These are phyloP conservation scores for Caloenas nicobarica DNA, from an alignment of 2,113 vertebrate species.

Conservation along the genomic window DNA sequence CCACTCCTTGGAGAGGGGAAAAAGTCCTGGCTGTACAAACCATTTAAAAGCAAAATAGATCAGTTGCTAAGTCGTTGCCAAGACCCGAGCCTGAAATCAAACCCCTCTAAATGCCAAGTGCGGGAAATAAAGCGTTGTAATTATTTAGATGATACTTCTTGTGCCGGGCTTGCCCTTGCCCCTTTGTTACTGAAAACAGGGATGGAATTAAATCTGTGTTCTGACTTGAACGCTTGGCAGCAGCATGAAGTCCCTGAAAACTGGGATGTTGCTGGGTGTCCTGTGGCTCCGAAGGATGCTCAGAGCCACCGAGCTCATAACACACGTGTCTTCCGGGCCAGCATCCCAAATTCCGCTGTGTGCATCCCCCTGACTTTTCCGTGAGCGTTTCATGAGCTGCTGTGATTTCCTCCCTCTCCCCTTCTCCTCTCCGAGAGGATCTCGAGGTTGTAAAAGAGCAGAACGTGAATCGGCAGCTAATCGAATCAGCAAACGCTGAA, in stretches of 20 bases:
- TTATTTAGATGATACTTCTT: not conserved
- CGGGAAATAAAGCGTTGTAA: not conserved
- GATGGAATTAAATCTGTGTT: not conserved
- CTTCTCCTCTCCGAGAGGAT: not conserved
- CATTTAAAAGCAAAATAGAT: not conserved
- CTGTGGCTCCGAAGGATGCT: not conserved
- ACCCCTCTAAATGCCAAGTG: not conserved
- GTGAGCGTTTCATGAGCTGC: rapidly evolving
- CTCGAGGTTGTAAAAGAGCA: constrained; percentile 14
- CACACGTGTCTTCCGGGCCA: rapidly evolving
- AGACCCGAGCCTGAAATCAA: not conserved
- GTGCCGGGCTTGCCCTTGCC: not conserved
- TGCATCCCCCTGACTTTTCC: not conserved
- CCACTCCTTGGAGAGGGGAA: not conserved
- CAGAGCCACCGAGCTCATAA: rapidly evolving
- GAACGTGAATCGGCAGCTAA: constrained; percentile 18
- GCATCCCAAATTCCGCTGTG: rapidly evolving
- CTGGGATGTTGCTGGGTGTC: rapidly evolving
- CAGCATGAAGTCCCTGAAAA: not conserved
- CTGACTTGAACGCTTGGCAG: not conserved
- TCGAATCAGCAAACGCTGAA: constrained; percentile 28
- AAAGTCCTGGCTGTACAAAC: not conserved
- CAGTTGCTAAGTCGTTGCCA: not conserved
- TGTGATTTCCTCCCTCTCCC: no score
- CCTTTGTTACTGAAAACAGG: not conserved